These are phyloP conservation scores for Drosophila anomelani DNA, from an alignment of 2,888 invertebrate species.

Conservation along the genomic window DNA sequence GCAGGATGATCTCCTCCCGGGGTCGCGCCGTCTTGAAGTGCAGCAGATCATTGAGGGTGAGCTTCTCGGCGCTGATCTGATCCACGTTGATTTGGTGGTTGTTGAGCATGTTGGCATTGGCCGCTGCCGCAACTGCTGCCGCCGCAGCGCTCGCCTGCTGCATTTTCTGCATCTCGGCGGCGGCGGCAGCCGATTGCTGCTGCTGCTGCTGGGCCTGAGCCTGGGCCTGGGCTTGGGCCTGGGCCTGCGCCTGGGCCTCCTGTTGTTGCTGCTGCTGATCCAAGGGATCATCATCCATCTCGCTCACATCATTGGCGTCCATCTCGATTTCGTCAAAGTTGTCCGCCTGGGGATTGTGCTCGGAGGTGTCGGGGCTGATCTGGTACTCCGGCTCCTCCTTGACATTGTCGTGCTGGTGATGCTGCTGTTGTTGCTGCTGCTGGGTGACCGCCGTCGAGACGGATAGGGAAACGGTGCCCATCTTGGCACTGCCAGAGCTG, in stretches of 20 bases:
- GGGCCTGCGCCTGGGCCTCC: constrained; percentile 27
- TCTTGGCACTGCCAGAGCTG: constrained; percentile 30
- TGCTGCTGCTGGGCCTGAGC: constrained; percentile 54
- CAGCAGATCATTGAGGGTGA: constrained; percentile 83
- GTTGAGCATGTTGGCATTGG: constrained; percentile 70
- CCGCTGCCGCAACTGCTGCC: constrained; percentile 59
- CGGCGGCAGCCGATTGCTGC: constrained; percentile 60
- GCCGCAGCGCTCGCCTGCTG: constrained; percentile 52
- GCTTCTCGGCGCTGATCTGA: constrained; percentile 83
- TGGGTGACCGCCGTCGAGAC: constrained; percentile 20
- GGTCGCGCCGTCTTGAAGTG: constrained; percentile 82
- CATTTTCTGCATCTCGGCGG: constrained; percentile 68
- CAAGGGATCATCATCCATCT: constrained; percentile 72
- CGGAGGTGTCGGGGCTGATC: constrained; percentile 74
- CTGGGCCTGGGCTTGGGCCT: constrained; percentile 36
- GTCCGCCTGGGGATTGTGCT: constrained; percentile 77
- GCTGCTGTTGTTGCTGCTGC: constrained; percentile 56
- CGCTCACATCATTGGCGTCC: constrained; percentile 70
- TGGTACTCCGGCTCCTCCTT: constrained; percentile 82
- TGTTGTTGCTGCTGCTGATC: constrained; percentile 65
- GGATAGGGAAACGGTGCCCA: constrained; percentile 28
- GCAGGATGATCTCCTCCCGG: constrained; percentile 83
- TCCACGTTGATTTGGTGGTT: constrained; percentile 82
- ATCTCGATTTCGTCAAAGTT: constrained; percentile 82
- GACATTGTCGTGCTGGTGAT: constrained; percentile 62